A percentile compares a stretch with the other conserved stretches of the same genome.
Evolutionary conservation across 2,888 invertebrate species (phyloP).

Genomic region (Drosophila parthenogenetica): DNA sequence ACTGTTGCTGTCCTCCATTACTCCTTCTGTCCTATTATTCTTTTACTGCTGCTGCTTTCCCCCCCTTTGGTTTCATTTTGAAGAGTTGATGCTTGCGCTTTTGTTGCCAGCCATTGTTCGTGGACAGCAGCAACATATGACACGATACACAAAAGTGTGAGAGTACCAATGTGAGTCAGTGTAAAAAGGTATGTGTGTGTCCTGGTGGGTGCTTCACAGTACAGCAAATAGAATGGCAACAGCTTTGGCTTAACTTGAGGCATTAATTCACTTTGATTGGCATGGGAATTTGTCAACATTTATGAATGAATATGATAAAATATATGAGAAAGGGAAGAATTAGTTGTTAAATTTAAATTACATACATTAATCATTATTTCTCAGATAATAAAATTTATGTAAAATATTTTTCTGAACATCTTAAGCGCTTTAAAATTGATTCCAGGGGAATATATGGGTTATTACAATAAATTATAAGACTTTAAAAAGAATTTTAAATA

Average conservation of each 20-base stretch:
- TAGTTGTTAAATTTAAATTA: not conserved
- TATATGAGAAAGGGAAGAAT: not conserved
- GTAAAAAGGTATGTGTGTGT: conserved; percentile 1
- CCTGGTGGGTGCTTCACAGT: conserved; percentile 10
- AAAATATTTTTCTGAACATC: too few species aligned
- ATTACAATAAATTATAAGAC: too few species aligned
- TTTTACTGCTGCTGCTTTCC: conserved; percentile 21
- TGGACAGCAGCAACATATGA: conserved; percentile 62
- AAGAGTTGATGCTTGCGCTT: conserved; percentile 73
- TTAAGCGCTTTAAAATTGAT: too few species aligned
- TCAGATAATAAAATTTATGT: too few species aligned
- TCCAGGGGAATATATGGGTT: too few species aligned
- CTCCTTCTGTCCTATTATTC: conserved; percentile 17
- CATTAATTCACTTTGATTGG: conserved; percentile 66
- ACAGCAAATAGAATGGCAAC: conserved; percentile 68
- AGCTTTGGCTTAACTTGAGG: conserved; percentile 59
- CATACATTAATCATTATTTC: not conserved
- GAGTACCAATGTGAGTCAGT: not conserved
- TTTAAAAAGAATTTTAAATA: too few species aligned
- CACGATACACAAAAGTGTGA: conserved; percentile 34
- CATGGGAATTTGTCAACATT: conserved; percentile 12
- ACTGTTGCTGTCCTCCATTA: conserved; percentile 4
- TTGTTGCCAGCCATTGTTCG: conserved; percentile 64
- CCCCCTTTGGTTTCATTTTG: conserved; percentile 58
- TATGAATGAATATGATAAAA: not conserved